Evolutionary conservation across 2,113 vertebrate species (phyloP).

Genomic region (Pteropus alecto): DNA sequence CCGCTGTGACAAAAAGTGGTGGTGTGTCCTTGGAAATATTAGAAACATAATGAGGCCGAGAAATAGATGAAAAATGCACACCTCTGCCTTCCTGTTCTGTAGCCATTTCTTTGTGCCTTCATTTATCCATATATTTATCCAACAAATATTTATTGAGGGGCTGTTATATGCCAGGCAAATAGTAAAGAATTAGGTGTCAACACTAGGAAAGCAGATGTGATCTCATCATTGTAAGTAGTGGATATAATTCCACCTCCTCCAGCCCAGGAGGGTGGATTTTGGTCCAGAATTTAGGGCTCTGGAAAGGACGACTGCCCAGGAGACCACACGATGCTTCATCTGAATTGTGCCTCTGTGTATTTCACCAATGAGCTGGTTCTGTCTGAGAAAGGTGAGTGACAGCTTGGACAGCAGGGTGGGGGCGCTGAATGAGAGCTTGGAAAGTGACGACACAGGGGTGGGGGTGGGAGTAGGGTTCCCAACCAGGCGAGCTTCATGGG

Average conservation of each 20-base stretch:
- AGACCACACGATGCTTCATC: neutral
- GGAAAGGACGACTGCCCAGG: neutral
- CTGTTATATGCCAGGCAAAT: neutral
- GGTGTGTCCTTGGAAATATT: neutral
- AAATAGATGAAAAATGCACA: neutral
- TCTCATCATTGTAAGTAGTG: neutral
- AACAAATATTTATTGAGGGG: neutral
- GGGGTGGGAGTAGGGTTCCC: neutral
- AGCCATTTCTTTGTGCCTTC: neutral
- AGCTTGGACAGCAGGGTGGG: accelerated
- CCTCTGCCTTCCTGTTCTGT: neutral
- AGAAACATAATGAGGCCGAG: neutral
- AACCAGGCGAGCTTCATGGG: neutral
- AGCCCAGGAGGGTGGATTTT: neutral
- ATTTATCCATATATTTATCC: neutral
- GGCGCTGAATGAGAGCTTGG: neutral
- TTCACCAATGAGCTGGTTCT: neutral
- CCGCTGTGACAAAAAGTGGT: neutral
- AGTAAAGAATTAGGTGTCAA: neutral
- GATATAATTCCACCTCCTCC: neutral
- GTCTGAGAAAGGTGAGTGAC: neutral
- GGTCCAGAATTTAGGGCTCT: neutral
- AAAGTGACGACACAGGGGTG: neutral
- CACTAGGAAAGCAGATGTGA: neutral
- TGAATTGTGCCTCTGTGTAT: neutral